phyloP scores from a whole-genome alignment of 2,797 vertebrate species.

The Pseudocheirus occidentalis region DNA sequence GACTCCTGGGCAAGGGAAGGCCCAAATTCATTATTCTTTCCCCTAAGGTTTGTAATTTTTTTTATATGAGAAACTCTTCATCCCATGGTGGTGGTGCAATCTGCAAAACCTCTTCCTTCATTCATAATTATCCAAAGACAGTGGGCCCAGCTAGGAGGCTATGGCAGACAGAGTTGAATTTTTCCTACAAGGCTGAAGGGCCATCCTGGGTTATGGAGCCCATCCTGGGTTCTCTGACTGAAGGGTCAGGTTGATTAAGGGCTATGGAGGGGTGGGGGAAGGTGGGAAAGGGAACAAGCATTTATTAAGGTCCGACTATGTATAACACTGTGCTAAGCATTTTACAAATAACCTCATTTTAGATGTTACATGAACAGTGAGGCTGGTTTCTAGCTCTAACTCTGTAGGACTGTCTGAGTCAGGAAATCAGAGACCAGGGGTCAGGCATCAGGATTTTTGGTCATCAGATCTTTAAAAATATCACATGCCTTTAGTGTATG shows the following conservation, averaged over 20 bases:
- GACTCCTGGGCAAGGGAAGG: background rate
- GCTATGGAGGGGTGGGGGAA: background rate
- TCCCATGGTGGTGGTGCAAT: background rate
- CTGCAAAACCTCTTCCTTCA: background rate
- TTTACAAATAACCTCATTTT: background rate
- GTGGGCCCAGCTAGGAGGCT: background rate
- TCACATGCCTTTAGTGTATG: background rate
- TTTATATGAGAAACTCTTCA: background rate
- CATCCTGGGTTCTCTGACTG: background rate
- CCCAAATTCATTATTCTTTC: background rate
- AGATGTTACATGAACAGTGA: background rate
- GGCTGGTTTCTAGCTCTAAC: background rate
- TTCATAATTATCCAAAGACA: background rate
- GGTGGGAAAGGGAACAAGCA: background rate
- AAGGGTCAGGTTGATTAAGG: background rate
- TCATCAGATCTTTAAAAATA: background rate
- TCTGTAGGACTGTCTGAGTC: background rate
- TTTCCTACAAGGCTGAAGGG: background rate
- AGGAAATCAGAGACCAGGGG: background rate
- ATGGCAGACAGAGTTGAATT: background rate
- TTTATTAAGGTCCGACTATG: background rate
- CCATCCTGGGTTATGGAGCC: background rate
- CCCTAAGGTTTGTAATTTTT: slow-evolving; percentile 4
- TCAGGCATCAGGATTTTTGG: background rate
- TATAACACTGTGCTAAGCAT: background rate